phyloP scores from a whole-genome alignment of 1,140 invertebrate species.

The Drosophila nigromelanica region DNA sequence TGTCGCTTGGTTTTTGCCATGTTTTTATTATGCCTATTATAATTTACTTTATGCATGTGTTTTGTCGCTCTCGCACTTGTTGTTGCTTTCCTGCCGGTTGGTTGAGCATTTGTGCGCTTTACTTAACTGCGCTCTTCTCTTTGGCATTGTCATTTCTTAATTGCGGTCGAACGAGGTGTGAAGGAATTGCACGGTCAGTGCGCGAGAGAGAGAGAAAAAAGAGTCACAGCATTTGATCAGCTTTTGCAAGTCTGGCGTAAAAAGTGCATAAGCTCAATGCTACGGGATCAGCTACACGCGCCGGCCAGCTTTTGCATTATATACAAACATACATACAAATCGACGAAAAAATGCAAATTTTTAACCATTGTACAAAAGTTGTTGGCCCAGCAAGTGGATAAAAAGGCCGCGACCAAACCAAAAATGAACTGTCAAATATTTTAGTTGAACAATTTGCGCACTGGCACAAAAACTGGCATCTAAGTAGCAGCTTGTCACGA shows the following conservation, averaged over 20 bases:
- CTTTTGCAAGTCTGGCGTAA: slow-evolving; percentile 1
- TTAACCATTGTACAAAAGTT: slow-evolving; percentile 17
- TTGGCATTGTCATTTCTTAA: slow-evolving; percentile 61
- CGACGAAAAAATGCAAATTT: slow-evolving; percentile 7
- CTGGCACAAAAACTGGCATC: slow-evolving; percentile 51
- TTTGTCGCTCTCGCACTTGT: slow-evolving; percentile 26
- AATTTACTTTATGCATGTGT: slow-evolving; percentile 79
- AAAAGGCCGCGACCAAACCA: slow-evolving; percentile 63
- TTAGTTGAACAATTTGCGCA: slow-evolving; percentile 75
- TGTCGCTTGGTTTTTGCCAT: slow-evolving; percentile 58
- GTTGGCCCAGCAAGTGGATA: slow-evolving; percentile 7
- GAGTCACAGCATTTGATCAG: slow-evolving; percentile 10
- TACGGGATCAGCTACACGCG: not conserved
- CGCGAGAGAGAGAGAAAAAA: not conserved
- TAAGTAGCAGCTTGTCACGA: slow-evolving; percentile 68
- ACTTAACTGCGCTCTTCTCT: slow-evolving; percentile 42
- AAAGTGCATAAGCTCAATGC: slow-evolving; percentile 22
- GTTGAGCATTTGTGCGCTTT: slow-evolving; percentile 46
- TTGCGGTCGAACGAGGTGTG: slow-evolving; percentile 47
- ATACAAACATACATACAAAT: not conserved
- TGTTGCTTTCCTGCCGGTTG: slow-evolving; percentile 15
- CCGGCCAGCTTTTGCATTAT: slow-evolving; percentile 6
- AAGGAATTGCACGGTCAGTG: slow-evolving; percentile 17
- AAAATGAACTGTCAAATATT: slow-evolving; percentile 82
- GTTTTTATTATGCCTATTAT: slow-evolving; percentile 81